Evolutionary conservation across 2,113 vertebrate species (phyloP).

Genomic region (Coptodon rendalli): DNA sequence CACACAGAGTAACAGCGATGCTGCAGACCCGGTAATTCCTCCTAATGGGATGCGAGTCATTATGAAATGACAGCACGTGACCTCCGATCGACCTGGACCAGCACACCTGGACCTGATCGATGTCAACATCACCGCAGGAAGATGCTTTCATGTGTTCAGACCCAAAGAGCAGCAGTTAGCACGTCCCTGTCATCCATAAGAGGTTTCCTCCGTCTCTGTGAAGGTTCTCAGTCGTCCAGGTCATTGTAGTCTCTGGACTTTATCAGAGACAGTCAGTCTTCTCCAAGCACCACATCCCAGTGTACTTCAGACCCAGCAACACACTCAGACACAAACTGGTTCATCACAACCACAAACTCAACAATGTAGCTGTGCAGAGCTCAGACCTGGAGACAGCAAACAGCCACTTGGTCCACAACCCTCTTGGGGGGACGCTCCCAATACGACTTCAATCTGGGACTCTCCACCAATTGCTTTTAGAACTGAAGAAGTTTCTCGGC

Average conservation of each 20-base stretch:
- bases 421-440: not conserved
- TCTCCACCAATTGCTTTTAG: not conserved
- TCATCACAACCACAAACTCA: not conserved
- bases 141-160: not conserved
- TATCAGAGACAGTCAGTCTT: not conserved
- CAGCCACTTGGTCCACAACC: not conserved
- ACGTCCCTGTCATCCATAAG: not conserved
- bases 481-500: not conserved
- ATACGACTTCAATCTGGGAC: not conserved
- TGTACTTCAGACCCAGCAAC: not conserved
- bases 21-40: not conserved
- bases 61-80: not conserved
- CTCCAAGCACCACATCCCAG: not conserved
- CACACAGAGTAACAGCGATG: not conserved
- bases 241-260: not conserved
- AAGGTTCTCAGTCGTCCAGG: not conserved
- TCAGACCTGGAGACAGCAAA: not conserved
- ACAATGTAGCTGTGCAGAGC: not conserved
- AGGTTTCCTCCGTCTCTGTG: not conserved
- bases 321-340: not conserved
- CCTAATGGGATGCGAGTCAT: not conserved
- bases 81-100: not conserved
- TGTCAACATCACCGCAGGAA: not conserved
- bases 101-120: not conserved
- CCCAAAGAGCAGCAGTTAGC: not conserved